A percentile compares a stretch with the other conserved stretches of the same genome.
phyloP scores from a whole-genome alignment of 2,888 invertebrate species.

The Idaea biselata region DNA sequence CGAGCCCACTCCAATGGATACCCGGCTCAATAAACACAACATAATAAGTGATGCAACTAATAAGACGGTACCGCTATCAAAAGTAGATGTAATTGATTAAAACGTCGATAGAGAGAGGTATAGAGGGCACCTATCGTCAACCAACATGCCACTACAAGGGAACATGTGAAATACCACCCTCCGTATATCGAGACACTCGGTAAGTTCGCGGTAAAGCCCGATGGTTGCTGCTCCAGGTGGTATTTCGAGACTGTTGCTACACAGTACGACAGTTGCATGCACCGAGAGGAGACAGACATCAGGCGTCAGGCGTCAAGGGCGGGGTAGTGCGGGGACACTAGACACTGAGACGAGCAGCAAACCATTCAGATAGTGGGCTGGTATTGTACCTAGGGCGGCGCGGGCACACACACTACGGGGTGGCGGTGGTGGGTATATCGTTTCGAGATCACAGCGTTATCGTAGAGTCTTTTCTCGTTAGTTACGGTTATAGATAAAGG shows the following conservation, averaged over 20 bases:
- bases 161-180: slow-evolving; percentile 73
- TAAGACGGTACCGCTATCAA: slow-evolving; percentile 49
- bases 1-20: too few relatives aligned
- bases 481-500: slow-evolving; percentile 59
- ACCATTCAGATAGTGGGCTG: slow-evolving; percentile 71
- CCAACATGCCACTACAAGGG: slow-evolving; percentile 71
- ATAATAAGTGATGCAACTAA: slow-evolving; percentile 63
- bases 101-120: slow-evolving; percentile 32
- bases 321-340: slow-evolving; percentile 49
- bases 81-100: slow-evolving; percentile 35
- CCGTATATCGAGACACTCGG: slow-evolving; percentile 31
- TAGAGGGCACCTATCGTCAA: slow-evolving; percentile 45
- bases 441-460: slow-evolving; percentile 71
- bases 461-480: slow-evolving; percentile 68
- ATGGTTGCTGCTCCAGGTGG: slow-evolving; percentile 72
- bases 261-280: slow-evolving; percentile 69
- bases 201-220: slow-evolving; percentile 16
- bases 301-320: slow-evolving; percentile 28
- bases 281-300: slow-evolving; percentile 45
- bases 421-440: slow-evolving; percentile 43
- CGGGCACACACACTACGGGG: slow-evolving; percentile 58
- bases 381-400: slow-evolving; percentile 68
- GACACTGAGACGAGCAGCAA: slow-evolving; percentile 79
- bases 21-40: slow-evolving; percentile 42
- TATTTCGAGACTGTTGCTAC: slow-evolving; percentile 62